Percentiles rank a stretch among this genome's conserved stretches.
These are phyloP conservation scores for Sycophila texana DNA, from an alignment of 2,888 invertebrate species.

Conservation along the genomic window DNA sequence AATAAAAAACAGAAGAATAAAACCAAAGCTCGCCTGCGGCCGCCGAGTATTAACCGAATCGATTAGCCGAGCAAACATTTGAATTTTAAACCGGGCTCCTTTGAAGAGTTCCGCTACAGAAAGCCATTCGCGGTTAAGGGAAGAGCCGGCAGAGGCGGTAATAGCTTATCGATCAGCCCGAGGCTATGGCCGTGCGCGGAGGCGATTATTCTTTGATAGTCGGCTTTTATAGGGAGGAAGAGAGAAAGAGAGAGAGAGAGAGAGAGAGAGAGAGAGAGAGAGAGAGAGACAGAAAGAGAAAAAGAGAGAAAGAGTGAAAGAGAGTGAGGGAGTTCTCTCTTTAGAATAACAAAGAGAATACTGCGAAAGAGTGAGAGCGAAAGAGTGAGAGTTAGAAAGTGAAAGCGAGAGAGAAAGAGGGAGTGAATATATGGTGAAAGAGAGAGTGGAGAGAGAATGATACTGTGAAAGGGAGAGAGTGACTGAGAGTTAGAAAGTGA, in stretches of 20 bases:
- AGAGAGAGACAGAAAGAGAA: conserved; percentile 11
- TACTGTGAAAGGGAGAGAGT: no score
- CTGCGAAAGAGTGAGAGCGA: no score
- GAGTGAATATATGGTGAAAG: no score
- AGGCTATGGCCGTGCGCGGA: conserved; percentile 49
- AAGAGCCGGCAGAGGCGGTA: conserved; percentile 39
- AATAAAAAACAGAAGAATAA: no score
- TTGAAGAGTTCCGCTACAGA: conserved; percentile 11
- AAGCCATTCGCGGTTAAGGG: not conserved
- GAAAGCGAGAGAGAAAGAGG: no score
- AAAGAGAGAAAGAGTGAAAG: no score
- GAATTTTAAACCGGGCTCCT: conserved; percentile 28
- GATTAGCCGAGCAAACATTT: conserved; percentile 22
- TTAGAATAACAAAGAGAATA: no score
- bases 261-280: not conserved
- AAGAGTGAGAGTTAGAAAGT: no score
- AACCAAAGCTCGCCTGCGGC: not conserved
- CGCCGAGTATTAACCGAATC: conserved; percentile 2
- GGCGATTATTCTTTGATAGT: conserved; percentile 59
- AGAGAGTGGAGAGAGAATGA: no score
- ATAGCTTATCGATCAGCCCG: conserved; percentile 61
- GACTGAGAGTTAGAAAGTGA: no score
- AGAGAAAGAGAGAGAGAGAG: no score
- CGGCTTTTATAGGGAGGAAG: conserved; percentile 38
- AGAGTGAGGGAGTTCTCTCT: no score